phyloP scores from a whole-genome alignment of 2,888 invertebrate genomes.

The Pterostichus madidus region DNA sequence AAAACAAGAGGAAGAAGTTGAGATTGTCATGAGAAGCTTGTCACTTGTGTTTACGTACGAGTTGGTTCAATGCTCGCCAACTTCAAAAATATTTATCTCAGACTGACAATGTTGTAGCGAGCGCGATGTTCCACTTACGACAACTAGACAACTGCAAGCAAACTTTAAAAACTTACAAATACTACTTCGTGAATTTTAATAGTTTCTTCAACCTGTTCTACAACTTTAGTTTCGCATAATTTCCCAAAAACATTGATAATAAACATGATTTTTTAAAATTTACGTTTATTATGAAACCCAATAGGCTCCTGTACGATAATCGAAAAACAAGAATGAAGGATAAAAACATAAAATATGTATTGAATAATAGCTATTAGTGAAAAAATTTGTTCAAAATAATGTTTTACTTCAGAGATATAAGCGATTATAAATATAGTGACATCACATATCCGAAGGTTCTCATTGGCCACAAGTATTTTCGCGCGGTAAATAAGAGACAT shows the following conservation, averaged over 20 bases:
- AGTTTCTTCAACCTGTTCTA: constrained; percentile 10
- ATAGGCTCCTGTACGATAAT: too few species aligned
- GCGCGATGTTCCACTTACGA: constrained; percentile 25
- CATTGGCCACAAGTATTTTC: too few species aligned
- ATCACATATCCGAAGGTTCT: too few species aligned
- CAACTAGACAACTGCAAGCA: neutral
- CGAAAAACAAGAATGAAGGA: too few species aligned
- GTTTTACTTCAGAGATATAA: too few species aligned
- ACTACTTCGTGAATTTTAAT: constrained; percentile 21
- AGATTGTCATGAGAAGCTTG: constrained; percentile 55
- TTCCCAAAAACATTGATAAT: neutral
- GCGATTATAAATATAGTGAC: too few species aligned
- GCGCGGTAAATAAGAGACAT: too few species aligned
- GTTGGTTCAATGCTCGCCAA: constrained; percentile 55
- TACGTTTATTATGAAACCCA: too few species aligned
- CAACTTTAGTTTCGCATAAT: neutral
- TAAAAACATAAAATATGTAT: too few species aligned
- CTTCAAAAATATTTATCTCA: constrained; percentile 59
- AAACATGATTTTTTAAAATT: too few species aligned
- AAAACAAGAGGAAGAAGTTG: constrained; percentile 43
- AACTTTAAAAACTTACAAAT: constrained; percentile 50
- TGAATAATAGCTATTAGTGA: too few species aligned
- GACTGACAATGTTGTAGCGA: constrained; percentile 41
- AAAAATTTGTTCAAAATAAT: too few species aligned
- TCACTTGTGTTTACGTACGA: constrained; percentile 58